phyloP scores from a whole-genome alignment of 2,113 vertebrate species.

The Dascyllus trimaculatus region DNA sequence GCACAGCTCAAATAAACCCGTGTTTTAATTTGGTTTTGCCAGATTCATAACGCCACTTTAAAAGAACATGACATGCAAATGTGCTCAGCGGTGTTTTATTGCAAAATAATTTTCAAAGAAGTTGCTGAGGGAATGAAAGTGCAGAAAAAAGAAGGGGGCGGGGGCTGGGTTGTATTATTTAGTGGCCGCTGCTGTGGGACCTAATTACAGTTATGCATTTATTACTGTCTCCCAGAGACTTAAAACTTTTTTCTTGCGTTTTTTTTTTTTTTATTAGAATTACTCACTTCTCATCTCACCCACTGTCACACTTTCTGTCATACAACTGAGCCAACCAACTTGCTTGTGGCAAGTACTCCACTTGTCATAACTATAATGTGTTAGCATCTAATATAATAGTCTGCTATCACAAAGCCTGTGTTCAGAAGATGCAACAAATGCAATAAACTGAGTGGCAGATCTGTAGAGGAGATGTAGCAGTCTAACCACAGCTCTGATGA shows the following conservation, averaged over 20 bases:
- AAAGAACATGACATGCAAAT: conserved; percentile 86
- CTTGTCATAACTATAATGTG: conserved; percentile 59
- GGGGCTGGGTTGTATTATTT: conserved; percentile 80
- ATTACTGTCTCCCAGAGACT: conserved; percentile 68
- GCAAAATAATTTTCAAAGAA: conserved; percentile 83
- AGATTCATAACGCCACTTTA: conserved; percentile 90
- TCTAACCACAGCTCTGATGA: conserved; percentile 2
- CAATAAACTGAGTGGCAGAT: conserved; percentile 5
- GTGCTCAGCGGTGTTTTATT: conserved; percentile 86
- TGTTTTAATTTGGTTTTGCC: conserved; percentile 94
- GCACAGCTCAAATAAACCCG: conserved; percentile 87
- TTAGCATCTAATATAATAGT: conserved; percentile 38
- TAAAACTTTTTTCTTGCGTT: conserved; percentile 61
- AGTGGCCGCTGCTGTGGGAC: conserved; percentile 75
- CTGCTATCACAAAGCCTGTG: conserved; percentile 24
- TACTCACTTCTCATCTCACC: conserved; percentile 70
- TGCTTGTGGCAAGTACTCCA: conserved; percentile 58
- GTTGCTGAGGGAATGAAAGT: conserved; percentile 84
- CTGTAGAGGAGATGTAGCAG: conserved; percentile 3
- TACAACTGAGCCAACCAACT: conserved; percentile 77
- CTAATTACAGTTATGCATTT: conserved; percentile 82
- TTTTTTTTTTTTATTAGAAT: conserved; percentile 74
- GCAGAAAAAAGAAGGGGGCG: conserved; percentile 34
- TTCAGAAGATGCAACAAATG: conserved; percentile 9
- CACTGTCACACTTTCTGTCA: conserved; percentile 76